These are phyloP conservation scores for Alitta virens DNA, from an alignment of 2,888 invertebrate genomes.

Conservation along the genomic window DNA sequence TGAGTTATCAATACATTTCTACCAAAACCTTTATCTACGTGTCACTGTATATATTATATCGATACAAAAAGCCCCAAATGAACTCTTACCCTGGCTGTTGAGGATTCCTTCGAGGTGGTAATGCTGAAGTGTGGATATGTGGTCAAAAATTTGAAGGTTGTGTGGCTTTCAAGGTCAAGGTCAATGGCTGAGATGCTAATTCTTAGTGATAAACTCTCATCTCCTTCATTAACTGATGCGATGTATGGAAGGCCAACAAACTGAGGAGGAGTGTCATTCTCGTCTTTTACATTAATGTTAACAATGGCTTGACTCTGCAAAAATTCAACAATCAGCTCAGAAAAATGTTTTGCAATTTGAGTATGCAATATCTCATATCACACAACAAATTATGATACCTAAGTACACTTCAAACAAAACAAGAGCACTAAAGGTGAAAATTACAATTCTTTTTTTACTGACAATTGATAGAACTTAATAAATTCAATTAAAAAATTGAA, in stretches of 20 bases:
- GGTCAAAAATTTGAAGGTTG: no score
- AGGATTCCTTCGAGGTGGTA: no score
- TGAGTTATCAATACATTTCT: no score
- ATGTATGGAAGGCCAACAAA: constrained; percentile 17
- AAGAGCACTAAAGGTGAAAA: neutral
- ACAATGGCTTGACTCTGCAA: constrained; percentile 3
- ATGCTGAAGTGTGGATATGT: no score
- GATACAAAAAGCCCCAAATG: no score
- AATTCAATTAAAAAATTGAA: no score
- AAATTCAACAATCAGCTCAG: neutral
- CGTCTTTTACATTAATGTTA: constrained; percentile 10
- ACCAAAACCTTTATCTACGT: no score
- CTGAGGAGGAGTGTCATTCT: constrained; percentile 19
- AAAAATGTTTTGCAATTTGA: neutral
- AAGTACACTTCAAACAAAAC: neutral
- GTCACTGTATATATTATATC: no score
- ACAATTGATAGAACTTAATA: no score
- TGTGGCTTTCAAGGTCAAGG: neutral
- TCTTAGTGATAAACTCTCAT: neutral
- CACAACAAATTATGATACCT: no score
- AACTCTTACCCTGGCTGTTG: neutral
- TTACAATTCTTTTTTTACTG: no score
- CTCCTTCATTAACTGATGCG: neutral
- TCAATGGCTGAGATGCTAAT: neutral
- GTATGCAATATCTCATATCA: no score